These are phyloP conservation scores for Drosophila meridiana DNA, from an alignment of 2,888 invertebrate genomes.

Conservation along the genomic window DNA sequence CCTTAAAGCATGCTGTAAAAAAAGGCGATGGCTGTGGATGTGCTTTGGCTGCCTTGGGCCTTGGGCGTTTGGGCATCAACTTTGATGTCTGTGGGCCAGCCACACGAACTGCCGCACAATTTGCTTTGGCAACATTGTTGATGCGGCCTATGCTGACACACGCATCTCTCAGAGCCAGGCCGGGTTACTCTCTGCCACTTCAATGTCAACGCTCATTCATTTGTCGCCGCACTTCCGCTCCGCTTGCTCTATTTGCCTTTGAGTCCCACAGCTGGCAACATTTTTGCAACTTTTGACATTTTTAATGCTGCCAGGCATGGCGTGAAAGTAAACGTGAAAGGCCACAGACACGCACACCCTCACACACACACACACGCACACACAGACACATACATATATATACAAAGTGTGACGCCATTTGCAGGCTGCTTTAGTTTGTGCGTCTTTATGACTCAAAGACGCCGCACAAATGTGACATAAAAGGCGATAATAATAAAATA, in stretches of 20 bases:
- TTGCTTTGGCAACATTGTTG: constrained; percentile 77
- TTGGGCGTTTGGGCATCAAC: constrained; percentile 37
- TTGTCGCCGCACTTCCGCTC: constrained; percentile 56
- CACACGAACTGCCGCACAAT: constrained; percentile 74
- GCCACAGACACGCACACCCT: constrained; percentile 28
- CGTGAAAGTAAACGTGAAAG: constrained; percentile 66
- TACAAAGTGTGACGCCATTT: constrained; percentile 40
- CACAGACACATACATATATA: constrained; percentile 10
- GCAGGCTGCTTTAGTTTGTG: constrained; percentile 71
- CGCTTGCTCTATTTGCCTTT: constrained; percentile 48
- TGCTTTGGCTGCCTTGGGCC: constrained; percentile 15
- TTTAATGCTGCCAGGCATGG: constrained; percentile 79
- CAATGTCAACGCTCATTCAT: constrained; percentile 77
- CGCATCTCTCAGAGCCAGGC: background rate
- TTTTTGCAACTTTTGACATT: constrained; percentile 81
- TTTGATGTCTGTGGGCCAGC: constrained; percentile 67
- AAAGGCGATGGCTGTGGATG: background rate
- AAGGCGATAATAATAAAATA: constrained; percentile 81
- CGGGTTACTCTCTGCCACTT: constrained; percentile 51
- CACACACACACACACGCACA: constrained; percentile 19
- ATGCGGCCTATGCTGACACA: constrained; percentile 58
- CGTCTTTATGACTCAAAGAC: constrained; percentile 80
- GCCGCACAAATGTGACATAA: constrained; percentile 80
- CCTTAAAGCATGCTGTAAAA: constrained; percentile 58
- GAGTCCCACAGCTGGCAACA: constrained; percentile 62